Base-by-base conservation (phyloP, 30 jellyfish, hydroid and myxozoan genomes). In the Catostylus mosaicus region DNA sequence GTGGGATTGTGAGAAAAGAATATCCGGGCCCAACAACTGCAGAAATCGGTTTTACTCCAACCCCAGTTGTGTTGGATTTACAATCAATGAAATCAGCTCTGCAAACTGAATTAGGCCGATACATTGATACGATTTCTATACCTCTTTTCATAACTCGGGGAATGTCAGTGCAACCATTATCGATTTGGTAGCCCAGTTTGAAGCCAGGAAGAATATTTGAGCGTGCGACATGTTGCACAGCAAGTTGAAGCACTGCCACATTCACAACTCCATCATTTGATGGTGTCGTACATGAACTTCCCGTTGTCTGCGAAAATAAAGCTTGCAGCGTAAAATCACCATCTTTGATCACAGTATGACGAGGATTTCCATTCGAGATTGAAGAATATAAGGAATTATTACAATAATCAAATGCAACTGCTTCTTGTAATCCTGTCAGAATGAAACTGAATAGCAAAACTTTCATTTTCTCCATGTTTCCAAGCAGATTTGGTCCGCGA, bases 121-220 rank as follows among this genome's bases (percentile, higher is more conserved):
- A 84, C 89, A 92, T 56, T 11, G 98, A 92, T 26, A 86, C 95
- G 16, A 92, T 74, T 63, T 92, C 98, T n/a, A 92, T 92, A 20
- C 98, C 97, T 63, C 98, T 73, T 59, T 91, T 87, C 98, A 92
- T 92, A 22, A 94, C 87, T 30, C 56, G 51, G 23, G 96, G 96
- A 0, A 92, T 62, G 35, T 77, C 85, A 30, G 65, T 66, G 51
- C 98, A 92, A 57, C 82, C 93, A 52, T 92, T 91, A 66, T 92
- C 97, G 8, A 92, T n/a, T 67, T 87, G 98, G 29, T 86, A 82
- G 12, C 98, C 98, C 5, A 92, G 77, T 26, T 56, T 76, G 66
- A 62, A 75, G 2, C 94, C 94, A 0, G 96, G 95, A 20, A 71
- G 54, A 12, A 77, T 60, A 26, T 37, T 68, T 45, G 76, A 71